Evolutionary conservation across 1,140 invertebrate species (phyloP).

Genomic region (Panagrolaimus sp.): DNA sequence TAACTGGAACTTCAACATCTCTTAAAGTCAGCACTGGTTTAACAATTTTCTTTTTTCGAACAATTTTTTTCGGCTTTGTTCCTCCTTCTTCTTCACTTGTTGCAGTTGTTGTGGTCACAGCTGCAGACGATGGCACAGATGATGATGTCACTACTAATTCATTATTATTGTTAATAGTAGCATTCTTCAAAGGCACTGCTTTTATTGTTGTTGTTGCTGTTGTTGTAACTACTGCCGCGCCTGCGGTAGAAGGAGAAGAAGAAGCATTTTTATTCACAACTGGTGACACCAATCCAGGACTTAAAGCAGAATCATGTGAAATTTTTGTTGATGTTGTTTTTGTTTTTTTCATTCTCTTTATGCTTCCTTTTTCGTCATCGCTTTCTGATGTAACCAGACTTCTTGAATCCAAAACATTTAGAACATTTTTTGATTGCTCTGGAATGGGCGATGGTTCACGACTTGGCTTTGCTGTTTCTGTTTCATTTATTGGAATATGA

Average conservation of each 20-base stretch:
- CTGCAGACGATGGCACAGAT: not conserved
- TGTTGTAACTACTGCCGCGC: not conserved
- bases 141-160: too few relatives aligned
- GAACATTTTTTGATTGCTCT: not conserved
- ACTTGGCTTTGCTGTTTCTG: not conserved
- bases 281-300: constrained; percentile 6
- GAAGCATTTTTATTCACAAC: not conserved
- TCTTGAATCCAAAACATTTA: not conserved
- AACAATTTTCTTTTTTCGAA: constrained; percentile 5
- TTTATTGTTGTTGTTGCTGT: not conserved
- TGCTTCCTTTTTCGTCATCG: not conserved
- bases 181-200: not conserved
- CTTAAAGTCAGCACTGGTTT: not conserved
- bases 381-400: not conserved
- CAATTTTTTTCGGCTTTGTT: constrained; percentile 14
- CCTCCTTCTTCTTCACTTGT: not conserved
- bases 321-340: constrained; percentile 7
- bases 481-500: too few relatives aligned
- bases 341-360: not conserved
- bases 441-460: not conserved
- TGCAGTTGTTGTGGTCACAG: not conserved
- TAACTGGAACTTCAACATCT: not conserved
- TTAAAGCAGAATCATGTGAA: constrained; percentile 9
- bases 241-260: not conserved
- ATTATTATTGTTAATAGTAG: too few relatives aligned